Conservation (phyloP, 2,888 invertebrate species). For the Amorpha juglandis region DNA sequence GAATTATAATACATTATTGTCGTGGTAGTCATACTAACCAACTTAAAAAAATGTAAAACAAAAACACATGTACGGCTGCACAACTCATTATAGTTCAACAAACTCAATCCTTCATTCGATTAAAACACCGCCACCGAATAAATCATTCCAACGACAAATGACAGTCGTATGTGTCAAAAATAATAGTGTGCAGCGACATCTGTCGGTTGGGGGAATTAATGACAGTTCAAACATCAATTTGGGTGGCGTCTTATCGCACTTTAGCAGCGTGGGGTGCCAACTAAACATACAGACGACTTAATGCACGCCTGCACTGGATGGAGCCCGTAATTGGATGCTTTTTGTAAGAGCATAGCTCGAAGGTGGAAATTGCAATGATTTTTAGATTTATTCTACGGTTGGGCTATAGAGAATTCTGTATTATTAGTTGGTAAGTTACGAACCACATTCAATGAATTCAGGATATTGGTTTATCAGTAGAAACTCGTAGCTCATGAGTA, state of each 20-base stretch:
- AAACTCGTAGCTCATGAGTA: no score
- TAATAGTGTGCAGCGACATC: conserved; percentile 79
- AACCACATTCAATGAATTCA: no score
- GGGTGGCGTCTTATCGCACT: conserved; percentile 69
- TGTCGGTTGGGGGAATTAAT: conserved; percentile 76
- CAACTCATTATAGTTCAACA: conserved; percentile 33
- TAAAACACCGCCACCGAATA: conserved; percentile 51
- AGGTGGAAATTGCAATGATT: background rate
- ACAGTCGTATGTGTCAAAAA: conserved; percentile 79
- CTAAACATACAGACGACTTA: conserved; percentile 47
- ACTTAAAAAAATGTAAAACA: background rate
- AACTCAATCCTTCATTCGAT: conserved; percentile 59
- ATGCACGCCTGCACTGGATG: conserved; percentile 52
- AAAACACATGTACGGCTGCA: background rate
- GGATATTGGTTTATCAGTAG: no score
- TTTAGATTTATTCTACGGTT: background rate
- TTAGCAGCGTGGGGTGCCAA: conserved; percentile 65
- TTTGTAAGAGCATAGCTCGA: conserved; percentile 37
- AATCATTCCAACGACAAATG: conserved; percentile 71
- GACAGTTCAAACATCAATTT: conserved; percentile 82
- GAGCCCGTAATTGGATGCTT: conserved; percentile 57
- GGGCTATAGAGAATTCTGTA: background rate
- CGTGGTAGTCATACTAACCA: no score
- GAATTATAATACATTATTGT: no score
- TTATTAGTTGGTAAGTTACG: no score